Conservation (phyloP, 2,113 vertebrate genomes). For the Semicossyphus pulcher region DNA sequence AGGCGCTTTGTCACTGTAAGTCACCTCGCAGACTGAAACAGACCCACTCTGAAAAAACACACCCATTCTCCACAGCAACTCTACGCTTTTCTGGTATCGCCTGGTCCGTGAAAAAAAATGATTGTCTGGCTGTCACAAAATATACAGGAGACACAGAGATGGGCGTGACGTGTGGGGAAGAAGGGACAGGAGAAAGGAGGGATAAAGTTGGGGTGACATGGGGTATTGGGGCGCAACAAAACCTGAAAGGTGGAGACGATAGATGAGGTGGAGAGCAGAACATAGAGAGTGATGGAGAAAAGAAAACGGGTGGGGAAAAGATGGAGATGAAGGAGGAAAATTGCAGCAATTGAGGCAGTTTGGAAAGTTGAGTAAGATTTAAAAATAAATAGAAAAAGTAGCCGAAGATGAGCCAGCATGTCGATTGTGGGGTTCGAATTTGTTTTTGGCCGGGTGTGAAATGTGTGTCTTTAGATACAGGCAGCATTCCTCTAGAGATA, state of each 20-base stretch:
- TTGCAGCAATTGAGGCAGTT: too few relatives aligned
- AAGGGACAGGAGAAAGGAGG: conserved; percentile 69
- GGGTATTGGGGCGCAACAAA: conserved; percentile 44
- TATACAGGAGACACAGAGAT: conserved; percentile 71
- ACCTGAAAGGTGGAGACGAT: conserved; percentile 39
- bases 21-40: conserved; percentile 80
- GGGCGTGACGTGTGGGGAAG: conserved; percentile 58
- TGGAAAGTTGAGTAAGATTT: neutral
- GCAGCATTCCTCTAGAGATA: conserved; percentile 84
- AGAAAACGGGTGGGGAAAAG: neutral
- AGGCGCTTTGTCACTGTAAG: conserved; percentile 85
- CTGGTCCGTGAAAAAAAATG: conserved; percentile 56
- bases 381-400: conserved; percentile 4
- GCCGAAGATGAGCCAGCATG: conserved; percentile 9
- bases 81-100: conserved; percentile 54
- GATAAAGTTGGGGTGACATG: conserved; percentile 60
- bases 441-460: conserved; percentile 67
- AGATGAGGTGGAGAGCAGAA: conserved; percentile 42
- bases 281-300: conserved; percentile 23
- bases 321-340: neutral
- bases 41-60: conserved; percentile 62
- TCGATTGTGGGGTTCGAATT: conserved; percentile 33
- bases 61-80: conserved; percentile 74
- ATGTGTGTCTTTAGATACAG: conserved; percentile 83
- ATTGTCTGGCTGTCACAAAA: conserved; percentile 80